phyloP scores from a whole-genome alignment of 1,140 invertebrate genomes.

The Bombus huntii region DNA sequence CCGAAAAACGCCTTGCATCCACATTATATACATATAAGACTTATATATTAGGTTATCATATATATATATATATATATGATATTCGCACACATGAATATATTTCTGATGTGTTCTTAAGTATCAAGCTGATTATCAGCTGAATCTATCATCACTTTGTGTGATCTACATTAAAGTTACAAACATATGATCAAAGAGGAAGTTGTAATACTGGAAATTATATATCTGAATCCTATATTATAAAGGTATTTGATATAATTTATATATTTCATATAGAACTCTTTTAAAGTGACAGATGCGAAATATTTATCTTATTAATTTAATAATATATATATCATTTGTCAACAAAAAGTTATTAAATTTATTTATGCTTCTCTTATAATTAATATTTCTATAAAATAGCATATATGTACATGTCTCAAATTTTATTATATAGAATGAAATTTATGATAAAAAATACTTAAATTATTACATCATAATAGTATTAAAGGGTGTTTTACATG shows the following conservation, averaged over 20 bases:
- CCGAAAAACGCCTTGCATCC: too few species aligned
- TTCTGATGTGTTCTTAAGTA: too few species aligned
- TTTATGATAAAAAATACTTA: background rate
- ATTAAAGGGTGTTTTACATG: too few species aligned
- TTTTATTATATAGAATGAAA: background rate
- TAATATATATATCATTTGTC: too few species aligned
- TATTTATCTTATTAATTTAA: too few species aligned
- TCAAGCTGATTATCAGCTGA: background rate
- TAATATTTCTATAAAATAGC: background rate
- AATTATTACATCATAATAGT: background rate
- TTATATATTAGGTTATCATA: too few species aligned
- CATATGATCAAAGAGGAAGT: background rate
- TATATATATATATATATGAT: too few species aligned
- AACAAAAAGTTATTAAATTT: background rate
- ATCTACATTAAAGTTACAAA: background rate
- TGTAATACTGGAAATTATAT: background rate
- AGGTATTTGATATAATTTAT: conserved; percentile 7
- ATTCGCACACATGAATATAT: too few species aligned
- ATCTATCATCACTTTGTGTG: background rate
- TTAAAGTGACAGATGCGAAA: background rate
- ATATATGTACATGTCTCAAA: background rate
- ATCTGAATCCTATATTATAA: background rate
- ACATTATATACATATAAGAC: too few species aligned
- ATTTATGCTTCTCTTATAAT: background rate
- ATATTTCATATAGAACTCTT: background rate